These are phyloP conservation scores for Antheraea pernyi DNA, from an alignment of 1,140 invertebrate genomes.

Conservation along the genomic window DNA sequence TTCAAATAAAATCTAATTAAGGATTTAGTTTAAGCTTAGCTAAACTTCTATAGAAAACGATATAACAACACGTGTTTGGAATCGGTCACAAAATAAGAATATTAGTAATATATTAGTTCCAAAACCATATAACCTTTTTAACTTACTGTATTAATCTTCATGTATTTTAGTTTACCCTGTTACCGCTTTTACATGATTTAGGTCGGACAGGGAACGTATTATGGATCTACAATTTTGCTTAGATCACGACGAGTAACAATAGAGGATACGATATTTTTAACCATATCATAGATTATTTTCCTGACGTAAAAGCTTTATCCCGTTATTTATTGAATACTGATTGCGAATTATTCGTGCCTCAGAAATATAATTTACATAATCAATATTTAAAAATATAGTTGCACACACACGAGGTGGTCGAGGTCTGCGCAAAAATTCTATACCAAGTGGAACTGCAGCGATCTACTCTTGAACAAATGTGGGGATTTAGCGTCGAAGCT, in stretches of 20 bases:
- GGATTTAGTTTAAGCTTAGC: no score
- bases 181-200: slow-evolving; percentile 30
- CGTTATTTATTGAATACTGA: no score
- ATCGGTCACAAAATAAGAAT: neutral
- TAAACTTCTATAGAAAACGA: no score
- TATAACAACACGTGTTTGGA: no score
- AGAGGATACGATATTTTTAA: neutral
- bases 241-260: neutral
- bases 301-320: no score
- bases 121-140: neutral
- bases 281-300: no score
- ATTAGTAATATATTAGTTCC: neutral
- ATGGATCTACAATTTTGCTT: no score
- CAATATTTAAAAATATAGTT: slow-evolving; percentile 79
- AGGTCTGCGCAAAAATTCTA: slow-evolving; percentile 97
- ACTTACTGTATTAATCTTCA: neutral
- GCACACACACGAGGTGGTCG: slow-evolving; percentile 96
- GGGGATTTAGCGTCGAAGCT: slow-evolving; percentile 98
- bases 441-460: slow-evolving; percentile 97
- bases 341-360: no score
- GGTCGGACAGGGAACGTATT: slow-evolving; percentile 27
- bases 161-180: slow-evolving; percentile 15
- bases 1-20: no score
- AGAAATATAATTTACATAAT: neutral
- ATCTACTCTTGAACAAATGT: slow-evolving; percentile 94